Percentiles rank a stretch among this genome's conserved stretches.
Evolutionary conservation across 2,888 invertebrate genomes (phyloP).

Genomic region (Drosophila fungiperda): DNA sequence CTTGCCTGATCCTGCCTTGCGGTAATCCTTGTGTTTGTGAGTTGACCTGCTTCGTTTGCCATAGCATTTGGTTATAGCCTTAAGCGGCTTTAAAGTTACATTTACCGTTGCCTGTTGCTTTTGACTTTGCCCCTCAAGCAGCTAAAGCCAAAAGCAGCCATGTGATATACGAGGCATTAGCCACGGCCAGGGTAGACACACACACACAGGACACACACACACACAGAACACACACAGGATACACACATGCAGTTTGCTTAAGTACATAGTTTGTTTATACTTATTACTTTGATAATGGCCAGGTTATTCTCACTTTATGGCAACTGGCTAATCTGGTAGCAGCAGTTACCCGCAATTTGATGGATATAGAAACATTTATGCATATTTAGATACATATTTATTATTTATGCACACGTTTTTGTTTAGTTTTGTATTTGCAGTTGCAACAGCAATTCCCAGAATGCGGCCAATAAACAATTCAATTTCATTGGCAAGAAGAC

Average conservation of each 20-base stretch:
- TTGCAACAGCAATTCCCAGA: slow-evolving; percentile 46
- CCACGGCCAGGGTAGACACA: slow-evolving; percentile 11
- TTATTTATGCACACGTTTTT: slow-evolving; percentile 3
- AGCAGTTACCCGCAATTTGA: slow-evolving; percentile 19
- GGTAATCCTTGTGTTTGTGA: slow-evolving; percentile 76
- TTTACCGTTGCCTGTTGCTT: slow-evolving; percentile 63
- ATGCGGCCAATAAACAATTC: slow-evolving; percentile 59
- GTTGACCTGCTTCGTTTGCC: slow-evolving; percentile 79
- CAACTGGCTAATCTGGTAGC: slow-evolving; percentile 34
- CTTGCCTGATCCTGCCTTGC: slow-evolving; percentile 32
- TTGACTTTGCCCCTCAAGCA: slow-evolving; percentile 44
- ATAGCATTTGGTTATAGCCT: slow-evolving; percentile 75
- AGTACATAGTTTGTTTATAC: slow-evolving; percentile 75
- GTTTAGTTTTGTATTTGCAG: not conserved
- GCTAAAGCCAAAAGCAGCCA: slow-evolving; percentile 33
- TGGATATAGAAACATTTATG: not conserved
- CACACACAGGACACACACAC: not conserved
- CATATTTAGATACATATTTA: not conserved
- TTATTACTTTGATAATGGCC: slow-evolving; percentile 74
- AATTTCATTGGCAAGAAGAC: slow-evolving; percentile 56
- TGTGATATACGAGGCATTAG: slow-evolving; percentile 52
- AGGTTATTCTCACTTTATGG: slow-evolving; percentile 16
- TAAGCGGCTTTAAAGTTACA: slow-evolving; percentile 76
- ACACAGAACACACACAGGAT: not conserved
- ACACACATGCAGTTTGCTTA: slow-evolving; percentile 51